phyloP scores from a whole-genome alignment of 2,113 vertebrate species.

The Podarcis raffonei region DNA sequence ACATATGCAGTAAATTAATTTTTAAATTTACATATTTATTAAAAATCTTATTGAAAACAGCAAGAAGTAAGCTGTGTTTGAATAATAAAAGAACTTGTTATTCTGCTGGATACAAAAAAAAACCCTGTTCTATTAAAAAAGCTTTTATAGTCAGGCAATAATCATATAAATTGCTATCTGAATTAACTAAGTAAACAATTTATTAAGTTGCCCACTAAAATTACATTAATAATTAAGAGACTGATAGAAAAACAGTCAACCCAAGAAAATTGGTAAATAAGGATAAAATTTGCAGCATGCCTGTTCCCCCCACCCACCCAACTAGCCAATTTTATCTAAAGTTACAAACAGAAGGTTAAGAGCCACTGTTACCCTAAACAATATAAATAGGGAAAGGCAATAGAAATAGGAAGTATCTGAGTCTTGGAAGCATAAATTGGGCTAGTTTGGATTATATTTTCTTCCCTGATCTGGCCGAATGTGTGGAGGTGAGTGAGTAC shows the following conservation, averaged over 20 bases:
- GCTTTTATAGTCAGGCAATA: conserved; percentile 73
- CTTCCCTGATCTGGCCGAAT: background rate
- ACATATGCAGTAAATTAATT: conserved; percentile 80
- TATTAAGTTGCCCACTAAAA: conserved; percentile 61
- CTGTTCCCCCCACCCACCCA: background rate
- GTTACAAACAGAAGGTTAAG: background rate
- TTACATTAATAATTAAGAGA: conserved; percentile 58
- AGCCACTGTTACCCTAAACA: background rate
- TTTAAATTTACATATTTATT: conserved; percentile 85
- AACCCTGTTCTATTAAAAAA: conserved; percentile 59
- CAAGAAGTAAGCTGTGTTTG: conserved; percentile 76
- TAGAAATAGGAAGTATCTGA: background rate
- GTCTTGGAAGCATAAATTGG: background rate
- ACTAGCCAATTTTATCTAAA: background rate
- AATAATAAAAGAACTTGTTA: conserved; percentile 81
- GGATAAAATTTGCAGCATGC: conserved; percentile 36
- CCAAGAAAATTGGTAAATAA: conserved; percentile 35
- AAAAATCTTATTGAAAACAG: conserved; percentile 81
- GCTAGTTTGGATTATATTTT: background rate
- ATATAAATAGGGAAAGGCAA: too few species aligned
- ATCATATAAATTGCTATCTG: conserved; percentile 70
- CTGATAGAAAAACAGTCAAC: conserved; percentile 50
- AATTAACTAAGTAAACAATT: conserved; percentile 73
- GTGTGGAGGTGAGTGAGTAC: background rate
- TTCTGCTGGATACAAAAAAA: conserved; percentile 71